These are phyloP conservation scores for Actinernus sp. DNA, from an alignment of 92 coral and sea anemone genomes.

Conservation along the genomic window DNA sequence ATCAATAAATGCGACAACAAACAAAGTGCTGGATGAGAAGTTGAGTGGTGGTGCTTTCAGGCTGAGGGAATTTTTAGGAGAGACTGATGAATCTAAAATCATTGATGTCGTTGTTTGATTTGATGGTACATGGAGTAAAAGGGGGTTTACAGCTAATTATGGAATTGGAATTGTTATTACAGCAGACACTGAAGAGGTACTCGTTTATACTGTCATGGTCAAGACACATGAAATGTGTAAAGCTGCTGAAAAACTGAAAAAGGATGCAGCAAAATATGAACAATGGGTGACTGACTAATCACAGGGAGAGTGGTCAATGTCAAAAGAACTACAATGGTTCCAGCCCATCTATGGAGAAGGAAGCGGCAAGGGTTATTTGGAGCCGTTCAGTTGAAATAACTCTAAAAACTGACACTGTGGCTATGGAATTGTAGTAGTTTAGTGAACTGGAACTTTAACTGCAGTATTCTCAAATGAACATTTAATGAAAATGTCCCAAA, in stretches of 20 bases:
- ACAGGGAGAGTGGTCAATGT: constrained; percentile 19
- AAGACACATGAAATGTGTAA: constrained; percentile 40
- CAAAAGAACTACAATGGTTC: constrained; percentile 35
- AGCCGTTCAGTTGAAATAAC: constrained; percentile 29
- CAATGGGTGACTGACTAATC: constrained; percentile 31
- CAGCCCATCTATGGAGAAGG: constrained; percentile 56
- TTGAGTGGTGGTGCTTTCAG: constrained; percentile 20
- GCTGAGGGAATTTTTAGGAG: constrained; percentile 2
- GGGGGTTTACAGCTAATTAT: constrained; percentile 61
- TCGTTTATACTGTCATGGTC: constrained; percentile 35
- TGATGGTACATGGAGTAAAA: constrained; percentile 52
- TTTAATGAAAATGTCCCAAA: no score
- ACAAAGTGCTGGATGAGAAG: constrained; percentile 10
- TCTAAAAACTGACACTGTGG: no score
- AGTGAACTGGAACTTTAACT: no score
- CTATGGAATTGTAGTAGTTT: no score
- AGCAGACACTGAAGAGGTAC: constrained; percentile 51
- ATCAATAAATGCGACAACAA: constrained; percentile 26
- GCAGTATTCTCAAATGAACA: no score
- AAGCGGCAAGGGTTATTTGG: constrained; percentile 49
- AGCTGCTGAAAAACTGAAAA: constrained; percentile 17
- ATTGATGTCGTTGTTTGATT: constrained; percentile 28
- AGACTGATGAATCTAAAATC: neutral
- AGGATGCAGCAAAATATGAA: constrained; percentile 10
- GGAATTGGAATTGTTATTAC: constrained; percentile 52